Base-by-base conservation (phyloP, 1,140 invertebrate genomes). In the Aphelenchoides avenae region DNA sequence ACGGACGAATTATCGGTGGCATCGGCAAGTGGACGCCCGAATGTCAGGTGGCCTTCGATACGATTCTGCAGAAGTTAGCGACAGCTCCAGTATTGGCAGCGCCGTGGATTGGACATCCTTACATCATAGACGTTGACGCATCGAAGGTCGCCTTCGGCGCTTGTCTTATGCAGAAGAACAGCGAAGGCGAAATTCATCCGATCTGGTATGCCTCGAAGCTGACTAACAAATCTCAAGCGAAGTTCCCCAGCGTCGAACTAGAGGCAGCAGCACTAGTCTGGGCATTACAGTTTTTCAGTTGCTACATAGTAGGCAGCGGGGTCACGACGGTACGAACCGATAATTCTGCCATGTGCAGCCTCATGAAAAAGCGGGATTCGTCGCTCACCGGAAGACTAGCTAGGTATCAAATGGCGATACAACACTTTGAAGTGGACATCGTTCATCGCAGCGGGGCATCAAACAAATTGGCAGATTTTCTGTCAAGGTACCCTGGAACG, bases 41-140 rank as follows among this genome's bases (percentile, higher is more conserved):
- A 26, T 56, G 59, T 5, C 37, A 59, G 2, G 22, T 34, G 2
- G 52, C 52, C 7, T 24, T 59, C 1, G 55, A 59, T 13, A 31
- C 27, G 37, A 22, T 59, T n/a, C 46, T 39, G 24, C 11, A 34
- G 4, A 18, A 13, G 13, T 31, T 59, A 11, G 39, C 20, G 5
- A 30, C 39, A 1, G 56, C 57, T 3, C 57, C 57, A 0, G 24
- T 62, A 5, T 39, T 59, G 2, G 57, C 57, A 0, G 15, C 57
- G 11, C 57, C 57, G n/a, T 26, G 41, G 15, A 47, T 59, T 53
- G 52, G 52, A 1, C 11, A 61, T 27, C 57, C 57, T 6, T 59
- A 57, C 27, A 27, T 51, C 0, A 22, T 59, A 4, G 57, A 59
- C 15, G 47, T 30, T 2, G 57, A 59, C 49, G 57, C 57, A 0